Base-by-base conservation (phyloP, 2,797 vertebrate species). In the Champsocephalus esox region DNA sequence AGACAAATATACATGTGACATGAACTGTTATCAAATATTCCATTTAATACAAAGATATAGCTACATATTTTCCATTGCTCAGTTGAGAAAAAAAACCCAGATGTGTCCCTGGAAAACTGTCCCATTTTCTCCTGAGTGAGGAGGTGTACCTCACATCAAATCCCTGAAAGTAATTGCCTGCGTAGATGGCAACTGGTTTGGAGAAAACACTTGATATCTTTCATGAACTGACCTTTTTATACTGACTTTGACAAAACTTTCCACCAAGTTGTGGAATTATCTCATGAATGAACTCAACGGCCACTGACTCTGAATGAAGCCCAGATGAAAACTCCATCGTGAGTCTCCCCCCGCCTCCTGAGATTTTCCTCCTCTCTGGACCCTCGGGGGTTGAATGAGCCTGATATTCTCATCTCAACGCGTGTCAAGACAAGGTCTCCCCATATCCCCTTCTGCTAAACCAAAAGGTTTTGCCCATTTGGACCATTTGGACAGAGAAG, bases 371-470 rank as follows among this genome's bases (percentile, higher is more conserved):
- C 70, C 34, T 28, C 70, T 73, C 43, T 70, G 51, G 86, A 80
- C 58, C 76, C 73, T 60, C n/a, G 19, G 77, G 78, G 83, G 62
- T 17, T 55, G 14, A 79, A 62, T 67, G 61, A 73, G 75, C 59
- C 86, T 80, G 87, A 91, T 83, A 87, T 81, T 87, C 72, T 86
- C 87, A 78, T 92, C 83, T 86, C 45, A 43, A 52, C 62, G 77
- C 69, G 65, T 81, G 79, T 83, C 89, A 84, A 88, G 75, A 74
- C 73, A 46, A 59, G 80, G 83, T 76, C 60, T 2, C 21, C 21
- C 21, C 21, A 2, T 2, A 41, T n/a, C 55, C 38, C 19, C 49
- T 13, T 54, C 38, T 77, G 6, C 1, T 38, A 69, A 86, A 74
- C 72, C 24, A 64, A 62, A 79, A 71, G 24, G 66, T 54, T 81